phyloP scores from a whole-genome alignment of 2,113 vertebrate genomes.

The Channa argus region DNA sequence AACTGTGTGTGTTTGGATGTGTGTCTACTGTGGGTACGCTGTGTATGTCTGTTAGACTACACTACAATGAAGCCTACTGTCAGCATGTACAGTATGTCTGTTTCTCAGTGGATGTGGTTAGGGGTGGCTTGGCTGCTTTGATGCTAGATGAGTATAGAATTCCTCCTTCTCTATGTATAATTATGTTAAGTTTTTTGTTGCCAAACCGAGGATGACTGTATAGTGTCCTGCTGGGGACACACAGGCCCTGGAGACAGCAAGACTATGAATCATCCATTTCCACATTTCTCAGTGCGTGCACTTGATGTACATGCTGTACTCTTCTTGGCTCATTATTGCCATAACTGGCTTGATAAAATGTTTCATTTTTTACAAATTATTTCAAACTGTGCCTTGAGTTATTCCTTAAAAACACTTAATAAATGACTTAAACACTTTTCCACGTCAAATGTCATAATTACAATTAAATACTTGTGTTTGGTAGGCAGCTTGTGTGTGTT shows the following conservation, averaged over 20 bases:
- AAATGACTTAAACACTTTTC: conserved; percentile 40
- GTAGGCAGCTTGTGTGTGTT: conserved; percentile 21
- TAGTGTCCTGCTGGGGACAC: conserved; percentile 61
- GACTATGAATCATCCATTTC: conserved; percentile 61
- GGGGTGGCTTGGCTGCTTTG: conserved; percentile 47
- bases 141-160: conserved; percentile 53
- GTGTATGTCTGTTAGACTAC: conserved; percentile 1
- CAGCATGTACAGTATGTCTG: conserved; percentile 14
- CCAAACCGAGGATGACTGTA: conserved; percentile 54
- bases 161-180: conserved; percentile 54
- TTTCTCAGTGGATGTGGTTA: conserved; percentile 45
- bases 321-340: conserved; percentile 54
- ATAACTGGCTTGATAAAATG: conserved; percentile 53
- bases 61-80: conserved; percentile 23
- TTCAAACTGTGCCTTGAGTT: conserved; percentile 45
- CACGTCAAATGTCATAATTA: conserved; percentile 60
- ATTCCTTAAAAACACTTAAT: conserved; percentile 41
- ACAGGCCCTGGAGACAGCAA: conserved; percentile 55
- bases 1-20: conserved; percentile 41
- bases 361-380: conserved; percentile 50
- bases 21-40: background rate
- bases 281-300: conserved; percentile 44
- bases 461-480: conserved; percentile 51
- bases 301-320: conserved; percentile 54
- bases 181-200: conserved; percentile 59